Conservation (phyloP, 2,797 vertebrate genomes). For the Smutsia gigantea region DNA sequence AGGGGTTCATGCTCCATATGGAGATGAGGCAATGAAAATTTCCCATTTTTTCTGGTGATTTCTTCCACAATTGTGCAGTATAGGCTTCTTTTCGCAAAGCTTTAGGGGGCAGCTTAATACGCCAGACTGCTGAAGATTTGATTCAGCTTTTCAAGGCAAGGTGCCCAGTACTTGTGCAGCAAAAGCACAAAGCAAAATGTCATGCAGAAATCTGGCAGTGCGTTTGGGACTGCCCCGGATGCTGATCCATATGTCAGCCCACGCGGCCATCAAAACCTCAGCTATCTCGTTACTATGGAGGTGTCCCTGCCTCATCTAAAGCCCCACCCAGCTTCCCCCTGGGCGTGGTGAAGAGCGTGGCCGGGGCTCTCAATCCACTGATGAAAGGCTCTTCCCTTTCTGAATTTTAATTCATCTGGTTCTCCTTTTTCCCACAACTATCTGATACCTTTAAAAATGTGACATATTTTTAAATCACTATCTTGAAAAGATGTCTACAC, state of each 20-base stretch:
- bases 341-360: neutral
- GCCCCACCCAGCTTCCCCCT: rapidly evolving
- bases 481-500: neutral
- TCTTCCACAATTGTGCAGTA: neutral
- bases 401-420: neutral
- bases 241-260: neutral
- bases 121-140: neutral
- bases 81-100: neutral
- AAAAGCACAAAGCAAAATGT: neutral
- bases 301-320: neutral
- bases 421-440: neutral
- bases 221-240: neutral
- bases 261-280: rapidly evolving
- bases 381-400: neutral
- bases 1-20: neutral
- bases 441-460: neutral
- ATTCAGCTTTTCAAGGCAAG: neutral
- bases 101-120: neutral
- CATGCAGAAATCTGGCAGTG: neutral
- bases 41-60: neutral
- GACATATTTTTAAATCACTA: neutral
- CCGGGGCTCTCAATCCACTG: neutral
- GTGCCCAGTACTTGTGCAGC: too few relatives aligned
- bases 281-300: neutral
- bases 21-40: neutral